Evolutionary conservation across 2,113 vertebrate species (phyloP).

Genomic region (Semicossyphus pulcher): DNA sequence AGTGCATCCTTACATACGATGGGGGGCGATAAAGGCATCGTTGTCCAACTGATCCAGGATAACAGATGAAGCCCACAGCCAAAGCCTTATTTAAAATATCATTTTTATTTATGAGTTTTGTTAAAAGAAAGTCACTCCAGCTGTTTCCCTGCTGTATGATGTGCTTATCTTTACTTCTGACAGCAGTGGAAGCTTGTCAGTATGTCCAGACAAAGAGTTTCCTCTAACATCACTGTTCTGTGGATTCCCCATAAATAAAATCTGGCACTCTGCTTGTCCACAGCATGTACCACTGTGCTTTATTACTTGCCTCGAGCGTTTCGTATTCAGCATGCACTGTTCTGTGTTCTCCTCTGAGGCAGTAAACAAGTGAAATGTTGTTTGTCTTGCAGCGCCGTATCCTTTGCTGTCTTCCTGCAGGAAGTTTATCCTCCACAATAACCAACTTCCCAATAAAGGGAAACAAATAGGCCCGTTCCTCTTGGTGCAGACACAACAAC

Average conservation of each 20-base stretch:
- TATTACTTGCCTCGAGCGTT: conserved; percentile 12
- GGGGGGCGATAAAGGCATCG: conserved; percentile 70
- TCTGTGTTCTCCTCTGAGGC: conserved; percentile 38
- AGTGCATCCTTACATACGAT: conserved; percentile 36
- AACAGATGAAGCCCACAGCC: conserved; percentile 22
- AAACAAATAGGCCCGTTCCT: conserved; percentile 39
- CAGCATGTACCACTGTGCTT: conserved; percentile 36
- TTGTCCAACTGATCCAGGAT: conserved; percentile 25
- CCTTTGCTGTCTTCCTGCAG: conserved; percentile 70
- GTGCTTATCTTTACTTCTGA: neutral
- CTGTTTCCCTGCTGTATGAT: conserved; percentile 6
- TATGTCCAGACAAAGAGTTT: conserved; percentile 53
- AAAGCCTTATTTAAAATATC: conserved; percentile 7
- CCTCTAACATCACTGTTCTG: conserved; percentile 45
- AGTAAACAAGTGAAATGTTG: conserved; percentile 61
- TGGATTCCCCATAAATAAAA: conserved; percentile 56
- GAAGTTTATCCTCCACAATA: conserved; percentile 66
- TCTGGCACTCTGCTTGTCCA: conserved; percentile 29
- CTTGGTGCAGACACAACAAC: conserved; percentile 53
- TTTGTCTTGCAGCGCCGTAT: conserved; percentile 62
- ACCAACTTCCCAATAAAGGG: conserved; percentile 58
- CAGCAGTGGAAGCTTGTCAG: neutral
- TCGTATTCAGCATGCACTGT: too few relatives aligned
- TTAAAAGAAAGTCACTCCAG: neutral
- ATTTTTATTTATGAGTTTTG: conserved; percentile 16